Percentiles rank a stretch among this genome's conserved stretches.
Conservation (phyloP, 2,888 invertebrate species). For the Gisinianus flammeolus region DNA sequence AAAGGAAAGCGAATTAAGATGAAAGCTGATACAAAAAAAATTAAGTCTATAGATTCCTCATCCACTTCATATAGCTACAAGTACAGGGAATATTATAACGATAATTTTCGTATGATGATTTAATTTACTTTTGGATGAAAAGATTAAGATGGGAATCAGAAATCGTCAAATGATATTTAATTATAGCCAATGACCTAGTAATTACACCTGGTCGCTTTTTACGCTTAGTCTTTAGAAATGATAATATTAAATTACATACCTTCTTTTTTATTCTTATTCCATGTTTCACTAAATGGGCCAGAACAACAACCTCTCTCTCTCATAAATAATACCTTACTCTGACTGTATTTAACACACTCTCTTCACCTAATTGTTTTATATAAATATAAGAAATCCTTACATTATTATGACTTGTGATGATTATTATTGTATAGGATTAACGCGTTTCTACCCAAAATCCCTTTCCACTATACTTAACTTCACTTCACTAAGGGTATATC, state of each 20-base stretch:
- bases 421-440: background rate
- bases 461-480: background rate
- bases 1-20: too few relatives aligned
- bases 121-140: too few relatives aligned
- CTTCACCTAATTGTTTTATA: background rate
- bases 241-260: too few relatives aligned
- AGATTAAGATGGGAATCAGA: background rate
- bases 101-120: too few relatives aligned
- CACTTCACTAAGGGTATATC: background rate
- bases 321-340: background rate
- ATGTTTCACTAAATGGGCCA: constrained; percentile 6
- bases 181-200: constrained; percentile 15
- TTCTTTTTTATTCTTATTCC: too few relatives aligned
- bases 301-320: background rate
- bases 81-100: too few relatives aligned
- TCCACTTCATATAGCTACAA: too few relatives aligned
- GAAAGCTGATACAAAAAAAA: too few relatives aligned
- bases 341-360: background rate
- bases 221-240: too few relatives aligned
- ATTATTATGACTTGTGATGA: background rate
- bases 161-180: background rate
- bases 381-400: background rate
- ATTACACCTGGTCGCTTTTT: constrained; percentile 24
- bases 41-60: too few relatives aligned
- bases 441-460: background rate